Conservation (phyloP, 2,797 vertebrate genomes). For the Syngnathus rostellatus region DNA sequence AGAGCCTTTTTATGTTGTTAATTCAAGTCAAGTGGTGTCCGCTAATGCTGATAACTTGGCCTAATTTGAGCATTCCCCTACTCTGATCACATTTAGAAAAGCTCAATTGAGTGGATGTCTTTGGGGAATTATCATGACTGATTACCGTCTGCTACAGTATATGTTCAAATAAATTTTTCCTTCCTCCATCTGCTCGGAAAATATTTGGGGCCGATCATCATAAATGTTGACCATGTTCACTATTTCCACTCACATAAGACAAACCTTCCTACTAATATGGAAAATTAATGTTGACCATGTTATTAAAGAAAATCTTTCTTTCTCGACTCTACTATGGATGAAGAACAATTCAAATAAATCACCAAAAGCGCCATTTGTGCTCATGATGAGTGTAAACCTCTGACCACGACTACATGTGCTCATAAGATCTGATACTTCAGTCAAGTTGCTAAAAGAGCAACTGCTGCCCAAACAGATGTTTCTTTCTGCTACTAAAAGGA, state of each 20-base stretch:
- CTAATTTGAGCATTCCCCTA: too few species aligned
- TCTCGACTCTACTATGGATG: slow-evolving; percentile 1
- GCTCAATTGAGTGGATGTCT: too few species aligned
- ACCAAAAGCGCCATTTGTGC: not conserved
- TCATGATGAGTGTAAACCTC: not conserved
- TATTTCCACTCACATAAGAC: too few species aligned
- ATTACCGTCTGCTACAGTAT: too few species aligned
- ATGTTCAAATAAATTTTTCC: too few species aligned
- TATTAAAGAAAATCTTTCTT: not conserved
- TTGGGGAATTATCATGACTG: too few species aligned
- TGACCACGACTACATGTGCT: not conserved
- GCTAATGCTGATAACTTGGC: not conserved
- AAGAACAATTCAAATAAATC: not conserved
- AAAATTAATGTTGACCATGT: too few species aligned
- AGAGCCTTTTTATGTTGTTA: not conserved
- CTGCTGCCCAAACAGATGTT: slow-evolving; percentile 42
- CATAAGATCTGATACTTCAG: not conserved
- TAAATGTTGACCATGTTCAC: too few species aligned
- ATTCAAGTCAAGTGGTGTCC: not conserved
- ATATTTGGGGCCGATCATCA: too few species aligned
- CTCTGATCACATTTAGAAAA: too few species aligned
- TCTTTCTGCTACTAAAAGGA: slow-evolving; percentile 24
- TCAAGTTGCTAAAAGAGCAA: slow-evolving; percentile 18
- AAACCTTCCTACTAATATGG: too few species aligned
- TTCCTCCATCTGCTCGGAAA: too few species aligned